Evolutionary conservation across 2,888 invertebrate species (phyloP).

Genomic region (Odontocolon sp.): DNA sequence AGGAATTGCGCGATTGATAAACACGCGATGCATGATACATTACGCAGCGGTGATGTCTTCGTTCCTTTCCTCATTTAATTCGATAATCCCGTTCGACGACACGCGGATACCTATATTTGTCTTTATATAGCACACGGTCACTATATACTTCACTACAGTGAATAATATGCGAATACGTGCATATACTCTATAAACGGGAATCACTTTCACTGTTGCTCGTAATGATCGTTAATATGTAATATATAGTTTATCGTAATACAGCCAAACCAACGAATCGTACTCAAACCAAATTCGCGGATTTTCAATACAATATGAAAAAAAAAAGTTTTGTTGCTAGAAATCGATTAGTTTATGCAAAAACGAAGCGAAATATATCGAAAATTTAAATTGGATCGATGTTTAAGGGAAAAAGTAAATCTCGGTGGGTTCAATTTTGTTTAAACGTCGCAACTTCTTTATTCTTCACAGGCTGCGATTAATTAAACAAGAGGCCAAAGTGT

Average conservation of each 20-base stretch:
- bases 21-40: constrained; percentile 11
- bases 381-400: too few species aligned
- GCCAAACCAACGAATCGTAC: too few species aligned
- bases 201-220: constrained; percentile 65
- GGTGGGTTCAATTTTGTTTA: too few species aligned
- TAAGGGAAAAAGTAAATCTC: too few species aligned
- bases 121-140: background rate
- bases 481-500: too few species aligned
- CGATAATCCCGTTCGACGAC: constrained; percentile 23
- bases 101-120: too few species aligned
- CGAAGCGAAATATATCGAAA: too few species aligned
- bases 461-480: too few species aligned
- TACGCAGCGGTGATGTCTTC: constrained; percentile 7
- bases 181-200: constrained; percentile 61
- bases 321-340: background rate
- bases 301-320: too few species aligned
- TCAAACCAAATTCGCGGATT: too few species aligned
- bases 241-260: background rate
- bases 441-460: too few species aligned
- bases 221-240: constrained; percentile 37
- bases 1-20: background rate
- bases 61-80: constrained; percentile 11
- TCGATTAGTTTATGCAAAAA: too few species aligned
- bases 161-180: constrained; percentile 59
- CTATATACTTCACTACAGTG: background rate